Percentiles rank a stretch among this genome's conserved stretches.
Evolutionary conservation across 2,888 invertebrate genomes (phyloP).

Genomic region (Tiliacea citrago): DNA sequence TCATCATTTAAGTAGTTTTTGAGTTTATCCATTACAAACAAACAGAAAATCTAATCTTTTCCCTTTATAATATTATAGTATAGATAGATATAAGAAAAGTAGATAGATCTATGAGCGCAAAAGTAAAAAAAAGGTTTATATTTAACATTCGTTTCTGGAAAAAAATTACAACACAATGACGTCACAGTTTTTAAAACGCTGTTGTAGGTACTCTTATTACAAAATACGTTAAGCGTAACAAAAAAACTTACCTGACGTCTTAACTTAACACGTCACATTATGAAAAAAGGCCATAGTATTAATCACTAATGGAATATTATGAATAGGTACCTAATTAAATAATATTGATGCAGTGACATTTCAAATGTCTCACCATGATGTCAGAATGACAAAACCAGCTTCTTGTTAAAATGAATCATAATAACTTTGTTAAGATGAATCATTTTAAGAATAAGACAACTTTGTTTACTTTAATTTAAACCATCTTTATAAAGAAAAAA

Average conservation of each 20-base stretch:
- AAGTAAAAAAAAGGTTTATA: too few species aligned
- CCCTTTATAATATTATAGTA: too few species aligned
- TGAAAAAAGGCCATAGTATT: not conserved
- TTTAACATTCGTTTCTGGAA: not conserved
- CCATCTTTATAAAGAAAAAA: not conserved
- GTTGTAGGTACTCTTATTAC: not conserved
- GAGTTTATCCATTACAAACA: too few species aligned
- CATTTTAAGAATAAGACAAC: constrained; percentile 15
- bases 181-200: not conserved
- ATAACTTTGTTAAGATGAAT: constrained; percentile 42
- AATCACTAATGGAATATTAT: constrained; percentile 15
- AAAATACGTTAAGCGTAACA: not conserved
- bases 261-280: not conserved
- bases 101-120: too few species aligned
- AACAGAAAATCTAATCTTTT: too few species aligned
- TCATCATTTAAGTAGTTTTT: too few species aligned
- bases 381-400: constrained; percentile 39
- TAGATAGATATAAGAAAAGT: too few species aligned
- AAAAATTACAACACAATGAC: not conserved
- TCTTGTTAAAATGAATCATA: constrained; percentile 42
- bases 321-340: not conserved
- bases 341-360: constrained; percentile 14
- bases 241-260: not conserved
- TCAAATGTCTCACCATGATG: constrained; percentile 35
- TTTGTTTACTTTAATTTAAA: not conserved